Conservation (phyloP, 1,140 invertebrate species). For the Rhopalosiphum padi region DNA sequence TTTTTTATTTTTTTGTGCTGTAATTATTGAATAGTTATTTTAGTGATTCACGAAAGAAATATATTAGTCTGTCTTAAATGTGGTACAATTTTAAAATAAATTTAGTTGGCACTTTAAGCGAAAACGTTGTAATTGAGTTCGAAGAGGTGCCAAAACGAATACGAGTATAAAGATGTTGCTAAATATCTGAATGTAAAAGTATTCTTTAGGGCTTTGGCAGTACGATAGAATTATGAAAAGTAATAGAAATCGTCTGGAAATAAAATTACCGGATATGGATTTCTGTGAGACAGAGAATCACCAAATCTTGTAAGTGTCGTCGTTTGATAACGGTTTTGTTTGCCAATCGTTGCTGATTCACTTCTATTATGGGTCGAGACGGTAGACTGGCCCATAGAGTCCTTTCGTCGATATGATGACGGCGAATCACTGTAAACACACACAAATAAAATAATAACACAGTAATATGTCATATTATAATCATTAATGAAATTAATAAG, state of each 20-base stretch:
- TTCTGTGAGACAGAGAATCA: constrained; percentile 63
- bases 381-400: constrained; percentile 57
- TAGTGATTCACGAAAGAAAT: not conserved
- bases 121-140: not conserved
- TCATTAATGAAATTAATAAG: not conserved
- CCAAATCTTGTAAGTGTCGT: constrained; percentile 61
- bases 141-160: not conserved
- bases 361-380: constrained; percentile 63
- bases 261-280: constrained; percentile 39
- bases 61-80: not conserved
- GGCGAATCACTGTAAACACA: constrained; percentile 58
- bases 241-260: not conserved
- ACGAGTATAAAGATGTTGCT: not conserved
- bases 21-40: too few relatives aligned
- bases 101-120: not conserved
- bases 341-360: constrained; percentile 62
- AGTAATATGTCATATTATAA: not conserved
- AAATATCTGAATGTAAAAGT: not conserved
- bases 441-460: not conserved
- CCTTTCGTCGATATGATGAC: constrained; percentile 60
- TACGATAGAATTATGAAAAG: not conserved
- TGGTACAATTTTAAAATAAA: not conserved
- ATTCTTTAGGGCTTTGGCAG: not conserved
- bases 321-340: constrained; percentile 59
- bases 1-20: not conserved